phyloP scores from a whole-genome alignment of 1,140 invertebrate species.

The Drosophila dunni region DNA sequence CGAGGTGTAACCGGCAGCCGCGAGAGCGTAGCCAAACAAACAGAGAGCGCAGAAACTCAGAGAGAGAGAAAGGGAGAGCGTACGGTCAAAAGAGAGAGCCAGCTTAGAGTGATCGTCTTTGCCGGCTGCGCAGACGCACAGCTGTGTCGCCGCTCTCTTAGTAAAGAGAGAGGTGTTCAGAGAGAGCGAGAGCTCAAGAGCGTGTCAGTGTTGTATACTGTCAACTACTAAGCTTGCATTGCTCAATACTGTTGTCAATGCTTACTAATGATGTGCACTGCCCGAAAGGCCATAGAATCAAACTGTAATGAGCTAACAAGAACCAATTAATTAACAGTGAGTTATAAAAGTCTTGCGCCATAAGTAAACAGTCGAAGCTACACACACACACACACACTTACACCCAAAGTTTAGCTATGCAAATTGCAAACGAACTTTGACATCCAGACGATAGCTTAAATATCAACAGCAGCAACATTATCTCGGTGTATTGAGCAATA shows the following conservation, averaged over 20 bases:
- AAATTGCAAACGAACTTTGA: constrained; percentile 57
- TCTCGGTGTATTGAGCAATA: constrained; percentile 58
- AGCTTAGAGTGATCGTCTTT: constrained; percentile 38
- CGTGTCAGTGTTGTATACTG: constrained; percentile 23
- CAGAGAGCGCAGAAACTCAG: constrained; percentile 27
- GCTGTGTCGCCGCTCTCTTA: constrained; percentile 41
- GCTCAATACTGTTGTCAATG: constrained; percentile 42
- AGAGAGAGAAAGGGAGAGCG: neutral
- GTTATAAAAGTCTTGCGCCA: constrained; percentile 47
- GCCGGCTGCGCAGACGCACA: constrained; percentile 57
- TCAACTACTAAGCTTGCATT: constrained; percentile 11
- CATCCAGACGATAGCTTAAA: constrained; percentile 63
- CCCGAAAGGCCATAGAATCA: constrained; percentile 27
- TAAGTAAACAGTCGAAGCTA: too few relatives aligned
- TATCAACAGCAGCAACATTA: constrained; percentile 73
- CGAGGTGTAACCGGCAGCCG: constrained; percentile 40
- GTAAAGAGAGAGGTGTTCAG: constrained; percentile 23
- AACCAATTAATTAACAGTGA: constrained; percentile 60
- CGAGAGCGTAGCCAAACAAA: constrained; percentile 9
- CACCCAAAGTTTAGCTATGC: constrained; percentile 10
- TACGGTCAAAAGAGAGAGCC: neutral
- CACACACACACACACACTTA: neutral
- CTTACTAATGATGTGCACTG: constrained; percentile 41
- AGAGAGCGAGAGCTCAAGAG: neutral
- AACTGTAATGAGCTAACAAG: constrained; percentile 34